Evolutionary conservation across 2,888 invertebrate species (phyloP).

Genomic region (Boloria selene): DNA sequence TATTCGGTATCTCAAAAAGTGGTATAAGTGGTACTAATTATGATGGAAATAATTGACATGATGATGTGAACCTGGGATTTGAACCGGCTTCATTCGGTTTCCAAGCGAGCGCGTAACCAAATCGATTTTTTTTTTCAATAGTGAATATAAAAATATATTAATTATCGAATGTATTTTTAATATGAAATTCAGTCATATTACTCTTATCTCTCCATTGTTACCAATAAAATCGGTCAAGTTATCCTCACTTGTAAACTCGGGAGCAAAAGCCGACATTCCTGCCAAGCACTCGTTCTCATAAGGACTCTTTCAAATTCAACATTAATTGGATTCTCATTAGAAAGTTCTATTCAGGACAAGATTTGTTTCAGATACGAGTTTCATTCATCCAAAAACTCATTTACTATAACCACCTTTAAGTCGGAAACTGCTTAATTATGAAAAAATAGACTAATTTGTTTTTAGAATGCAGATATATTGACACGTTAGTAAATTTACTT

Average conservation of each 20-base stretch:
- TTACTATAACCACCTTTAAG: too few species aligned
- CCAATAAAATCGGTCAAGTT: conserved; percentile 24
- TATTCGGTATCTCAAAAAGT: too few species aligned
- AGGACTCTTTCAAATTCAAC: conserved; percentile 17
- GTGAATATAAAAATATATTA: background rate
- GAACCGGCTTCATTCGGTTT: too few species aligned
- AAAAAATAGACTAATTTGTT: too few species aligned
- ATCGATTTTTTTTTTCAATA: too few species aligned
- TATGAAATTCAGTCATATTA: background rate
- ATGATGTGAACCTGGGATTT: too few species aligned
- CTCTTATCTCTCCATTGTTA: conserved; percentile 15
- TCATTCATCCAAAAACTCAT: conserved; percentile 1
- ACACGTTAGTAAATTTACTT: too few species aligned
- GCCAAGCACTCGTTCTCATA: conserved; percentile 19
- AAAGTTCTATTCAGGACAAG: conserved; percentile 11
- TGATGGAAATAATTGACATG: too few species aligned
- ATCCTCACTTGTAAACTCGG: conserved; percentile 12
- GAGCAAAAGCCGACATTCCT: conserved; percentile 13
- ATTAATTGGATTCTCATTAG: conserved; percentile 27
- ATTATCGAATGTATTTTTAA: background rate
- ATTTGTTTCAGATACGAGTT: conserved; percentile 5
- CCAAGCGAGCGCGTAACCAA: too few species aligned
- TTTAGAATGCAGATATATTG: too few species aligned
- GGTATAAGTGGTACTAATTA: too few species aligned
- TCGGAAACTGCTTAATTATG: background rate